Conservation (phyloP, 2,113 vertebrate species). For the Tetrao urogallus region DNA sequence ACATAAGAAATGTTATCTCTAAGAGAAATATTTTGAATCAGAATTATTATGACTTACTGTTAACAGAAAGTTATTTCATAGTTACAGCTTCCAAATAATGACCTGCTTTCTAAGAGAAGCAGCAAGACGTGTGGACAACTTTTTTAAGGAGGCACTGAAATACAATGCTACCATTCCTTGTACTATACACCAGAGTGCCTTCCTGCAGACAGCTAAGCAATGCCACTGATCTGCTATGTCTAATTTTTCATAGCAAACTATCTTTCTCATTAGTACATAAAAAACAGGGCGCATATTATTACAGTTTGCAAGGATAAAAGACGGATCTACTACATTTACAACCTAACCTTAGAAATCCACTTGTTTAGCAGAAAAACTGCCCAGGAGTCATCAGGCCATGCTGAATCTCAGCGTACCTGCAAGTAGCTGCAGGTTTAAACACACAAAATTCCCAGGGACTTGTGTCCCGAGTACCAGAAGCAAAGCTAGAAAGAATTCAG, state of each 20-base stretch:
- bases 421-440: neutral
- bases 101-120: neutral
- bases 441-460: neutral
- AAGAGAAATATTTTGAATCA: neutral
- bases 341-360: neutral
- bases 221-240: neutral
- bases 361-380: neutral
- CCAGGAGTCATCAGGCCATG: neutral
- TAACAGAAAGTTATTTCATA: neutral
- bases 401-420: neutral
- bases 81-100: neutral
- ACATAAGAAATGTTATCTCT: neutral
- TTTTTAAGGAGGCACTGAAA: neutral
- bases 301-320: neutral
- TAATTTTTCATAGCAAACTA: neutral
- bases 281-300: neutral
- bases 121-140: neutral
- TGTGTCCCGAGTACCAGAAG: rapidly evolving
- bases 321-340: neutral
- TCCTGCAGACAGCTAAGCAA: neutral
- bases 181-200: neutral
- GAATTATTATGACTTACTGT: neutral
- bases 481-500: neutral
- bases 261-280: conserved; percentile 2
- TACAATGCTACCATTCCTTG: neutral